Percentiles rank a stretch among this genome's conserved stretches.
phyloP scores from a whole-genome alignment of 2,888 invertebrate genomes.

The Spodoptera littoralis region DNA sequence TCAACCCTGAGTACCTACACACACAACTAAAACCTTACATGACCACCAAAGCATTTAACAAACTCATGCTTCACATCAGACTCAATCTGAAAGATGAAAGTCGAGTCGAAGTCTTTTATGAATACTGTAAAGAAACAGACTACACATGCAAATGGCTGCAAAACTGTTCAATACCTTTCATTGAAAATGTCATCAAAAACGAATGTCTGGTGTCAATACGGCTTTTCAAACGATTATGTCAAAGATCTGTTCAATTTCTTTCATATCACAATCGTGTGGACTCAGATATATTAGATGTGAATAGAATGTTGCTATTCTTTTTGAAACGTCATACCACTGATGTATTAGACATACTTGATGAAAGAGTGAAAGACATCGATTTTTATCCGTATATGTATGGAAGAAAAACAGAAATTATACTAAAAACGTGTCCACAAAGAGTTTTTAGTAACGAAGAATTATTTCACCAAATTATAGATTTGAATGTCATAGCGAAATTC shows the following conservation, averaged over 20 bases:
- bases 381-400: no score
- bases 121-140: constrained; percentile 63
- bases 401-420: constrained; percentile 66
- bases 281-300: no score
- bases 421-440: constrained; percentile 67
- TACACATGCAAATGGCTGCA: constrained; percentile 75
- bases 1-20: constrained; percentile 75
- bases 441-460: no score
- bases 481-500: no score
- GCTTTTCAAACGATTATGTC: constrained; percentile 67
- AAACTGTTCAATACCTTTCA: constrained; percentile 71
- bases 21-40: constrained; percentile 70
- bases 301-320: constrained; percentile 54
- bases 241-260: constrained; percentile 66
- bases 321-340: constrained; percentile 60
- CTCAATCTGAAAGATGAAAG: constrained; percentile 70
- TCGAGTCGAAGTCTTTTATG: constrained; percentile 74
- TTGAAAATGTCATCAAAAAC: constrained; percentile 56
- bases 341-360: constrained; percentile 67
- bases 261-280: constrained; percentile 47
- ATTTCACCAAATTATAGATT: no score
- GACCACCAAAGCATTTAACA: constrained; percentile 71
- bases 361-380: constrained; percentile 53
- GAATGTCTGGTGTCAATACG: constrained; percentile 37
- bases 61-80: constrained; percentile 72